Evolutionary conservation across 2,888 invertebrate species (phyloP), one percentile per base, ranked within the genome.

Genomic region (Trissoscelio sp.): DNA sequence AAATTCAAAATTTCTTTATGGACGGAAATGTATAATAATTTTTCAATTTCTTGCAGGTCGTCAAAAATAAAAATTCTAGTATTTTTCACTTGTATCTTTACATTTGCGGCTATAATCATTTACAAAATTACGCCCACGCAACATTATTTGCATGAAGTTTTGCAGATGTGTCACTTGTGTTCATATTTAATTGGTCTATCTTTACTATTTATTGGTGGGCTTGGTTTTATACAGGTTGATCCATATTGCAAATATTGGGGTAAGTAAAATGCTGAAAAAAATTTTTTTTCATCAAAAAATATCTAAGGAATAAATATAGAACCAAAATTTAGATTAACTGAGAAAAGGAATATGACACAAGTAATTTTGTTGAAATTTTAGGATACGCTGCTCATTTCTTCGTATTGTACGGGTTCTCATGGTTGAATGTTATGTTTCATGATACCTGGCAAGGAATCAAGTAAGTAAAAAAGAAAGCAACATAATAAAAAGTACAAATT

Each of bases 311-410:
- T n/a, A n/a, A n/a, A n/a, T n/a, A n/a, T n/a, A n/a, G n/a, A n/a
- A n/a, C n/a, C n/a, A n/a, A n/a, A n/a, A n/a, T n/a, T n/a, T n/a
- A n/a, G n/a, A n/a, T n/a, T n/a, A n/a, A n/a, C n/a, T n/a, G n/a
- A n/a, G n/a, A n/a, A n/a, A n/a, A n/a, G n/a, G n/a, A n/a, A n/a
- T n/a, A n/a, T n/a, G n/a, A n/a, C 34, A 34, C 2, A 34, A 7
- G 11, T 34, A 34, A 34, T 34, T 34, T 7, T 5, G 1, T 34
- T 9, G 1, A 2, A 34, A 20, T 28, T 62, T n/a, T 18, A 64
- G 64, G 64, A 2, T 64, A 64, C 9, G 12, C 51, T 3, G 12
- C 64, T 22, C 64, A 64, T 0, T 64, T 64, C 16, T 64, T 64
- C 11, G n/a, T 51, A 2, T n/a, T 51, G n/a, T 64, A 64, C 16